phyloP scores from a whole-genome alignment of 1,140 invertebrate genomes.

The Amyelois transitella region DNA sequence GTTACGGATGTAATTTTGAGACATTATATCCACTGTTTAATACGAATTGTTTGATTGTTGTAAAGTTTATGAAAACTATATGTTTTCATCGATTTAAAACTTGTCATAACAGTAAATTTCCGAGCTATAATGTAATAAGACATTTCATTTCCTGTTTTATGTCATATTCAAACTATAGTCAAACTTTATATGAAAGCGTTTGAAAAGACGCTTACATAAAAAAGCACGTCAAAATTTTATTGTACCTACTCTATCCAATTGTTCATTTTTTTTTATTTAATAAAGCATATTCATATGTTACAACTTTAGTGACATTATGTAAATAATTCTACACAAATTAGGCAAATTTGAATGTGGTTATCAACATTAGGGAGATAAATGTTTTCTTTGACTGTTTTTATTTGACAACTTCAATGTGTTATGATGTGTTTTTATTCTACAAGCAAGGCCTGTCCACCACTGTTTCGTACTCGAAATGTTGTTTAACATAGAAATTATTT shows the following conservation, averaged over 20 bases:
- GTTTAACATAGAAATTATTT: not conserved
- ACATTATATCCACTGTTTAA: slow-evolving; percentile 58
- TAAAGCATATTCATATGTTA: not conserved
- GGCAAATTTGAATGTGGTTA: not conserved
- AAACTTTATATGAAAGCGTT: slow-evolving; percentile 20
- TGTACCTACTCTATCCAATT: not conserved
- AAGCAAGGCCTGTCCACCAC: not conserved
- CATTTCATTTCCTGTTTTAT: slow-evolving; percentile 18
- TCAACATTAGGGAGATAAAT: not conserved
- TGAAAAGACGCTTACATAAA: slow-evolving; percentile 25
- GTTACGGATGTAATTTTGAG: slow-evolving; percentile 59
- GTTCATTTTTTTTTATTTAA: too few species aligned
- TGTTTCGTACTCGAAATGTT: not conserved
- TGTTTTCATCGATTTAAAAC: slow-evolving; percentile 52
- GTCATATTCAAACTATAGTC: slow-evolving; percentile 23
- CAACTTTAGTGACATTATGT: not conserved
- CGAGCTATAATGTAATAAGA: slow-evolving; percentile 21
- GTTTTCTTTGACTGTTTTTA: not conserved
- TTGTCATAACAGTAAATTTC: slow-evolving; percentile 47
- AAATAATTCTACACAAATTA: not conserved
- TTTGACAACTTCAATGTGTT: not conserved
- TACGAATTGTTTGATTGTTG: slow-evolving; percentile 67
- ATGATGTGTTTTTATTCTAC: not conserved
- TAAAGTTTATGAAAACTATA: slow-evolving; percentile 62
- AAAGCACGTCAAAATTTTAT: not conserved